Evolutionary conservation across 1,140 invertebrate genomes (phyloP), one percentile per base, ranked within the genome.

Genomic region (Neomicropteryx cornuta): DNA sequence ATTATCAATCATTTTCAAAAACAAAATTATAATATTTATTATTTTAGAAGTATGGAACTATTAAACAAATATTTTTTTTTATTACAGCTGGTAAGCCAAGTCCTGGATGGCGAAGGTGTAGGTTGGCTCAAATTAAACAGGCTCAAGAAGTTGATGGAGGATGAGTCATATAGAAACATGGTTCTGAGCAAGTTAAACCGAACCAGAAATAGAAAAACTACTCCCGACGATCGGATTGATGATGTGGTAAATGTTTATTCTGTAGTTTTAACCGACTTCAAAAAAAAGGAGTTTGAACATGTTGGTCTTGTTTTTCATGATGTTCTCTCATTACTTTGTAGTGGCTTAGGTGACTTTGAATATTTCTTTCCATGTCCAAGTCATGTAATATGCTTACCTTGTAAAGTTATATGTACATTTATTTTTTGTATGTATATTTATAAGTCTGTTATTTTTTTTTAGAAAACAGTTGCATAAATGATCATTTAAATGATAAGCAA

Each of bases 111-210:
- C 6, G 91, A 99, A 69, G 94, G 96, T 2, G 83, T 99, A 11
- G 91, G 94, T 22, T 98, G 95, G 90, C 68, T 99, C 14, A 96
- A 97, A 62, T 61, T 95, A 4, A 94, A 88, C 54, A 77, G 94
- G 22, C 68, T 99, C 14, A 93, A 91, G 53, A 95, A 96, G 56
- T 64, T 99, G 4, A 95, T 99, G 90, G 96, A 99, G 63, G 95
- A 99, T 64, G 97, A 99, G 68, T 97, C 87, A 37, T 96, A 98
- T 68, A 73, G 97, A 20, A 96, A 94, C 56, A 83, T 99, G 60
- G 86, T 97, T 6, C 78, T 98, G 2, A 90, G 86, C 33, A 92
- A 96, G 55, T 68, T 99, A 5, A 99, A 99, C 60, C 83, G 86
- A 47, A 93, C 91, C 41, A 72, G 97, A 14, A 92, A 94, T 50